These are phyloP conservation scores for Rhinolophus sinicus DNA, from an alignment of 2,113 vertebrate species.

Conservation along the genomic window DNA sequence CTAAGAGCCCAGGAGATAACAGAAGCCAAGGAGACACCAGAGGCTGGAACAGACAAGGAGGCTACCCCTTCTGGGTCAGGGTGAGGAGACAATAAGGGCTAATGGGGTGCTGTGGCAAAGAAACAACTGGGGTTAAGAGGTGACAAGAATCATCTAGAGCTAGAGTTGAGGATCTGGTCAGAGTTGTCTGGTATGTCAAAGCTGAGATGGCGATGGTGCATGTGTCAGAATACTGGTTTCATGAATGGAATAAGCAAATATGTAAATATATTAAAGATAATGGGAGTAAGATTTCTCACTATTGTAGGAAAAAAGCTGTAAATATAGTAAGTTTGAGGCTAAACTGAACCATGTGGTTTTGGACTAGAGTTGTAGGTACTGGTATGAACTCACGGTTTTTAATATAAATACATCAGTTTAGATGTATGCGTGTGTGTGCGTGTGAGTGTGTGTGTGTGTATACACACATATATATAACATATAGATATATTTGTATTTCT, in stretches of 20 bases:
- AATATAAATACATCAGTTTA: background rate
- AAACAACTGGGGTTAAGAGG: background rate
- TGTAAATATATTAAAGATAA: background rate
- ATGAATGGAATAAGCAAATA: background rate
- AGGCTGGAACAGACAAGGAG: background rate
- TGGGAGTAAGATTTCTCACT: background rate
- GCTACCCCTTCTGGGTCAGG: background rate
- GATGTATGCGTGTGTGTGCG: background rate
- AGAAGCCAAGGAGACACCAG: background rate
- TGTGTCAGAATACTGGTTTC: background rate
- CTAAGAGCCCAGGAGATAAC: background rate
- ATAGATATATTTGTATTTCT: background rate
- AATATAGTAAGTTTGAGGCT: background rate
- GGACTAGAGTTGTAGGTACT: background rate
- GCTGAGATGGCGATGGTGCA: background rate
- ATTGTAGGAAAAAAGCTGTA: background rate
- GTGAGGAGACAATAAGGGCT: background rate
- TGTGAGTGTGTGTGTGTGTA: no score
- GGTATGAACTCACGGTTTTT: background rate
- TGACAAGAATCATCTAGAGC: background rate
- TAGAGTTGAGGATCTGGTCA: background rate
- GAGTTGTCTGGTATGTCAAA: background rate
- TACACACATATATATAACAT: no score
- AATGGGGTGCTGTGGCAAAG: background rate
- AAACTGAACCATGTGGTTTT: background rate